Evolutionary conservation across 2,113 vertebrate species (phyloP), one percentile per base, ranked within the genome.

Genomic region (Daboia siamensis): DNA sequence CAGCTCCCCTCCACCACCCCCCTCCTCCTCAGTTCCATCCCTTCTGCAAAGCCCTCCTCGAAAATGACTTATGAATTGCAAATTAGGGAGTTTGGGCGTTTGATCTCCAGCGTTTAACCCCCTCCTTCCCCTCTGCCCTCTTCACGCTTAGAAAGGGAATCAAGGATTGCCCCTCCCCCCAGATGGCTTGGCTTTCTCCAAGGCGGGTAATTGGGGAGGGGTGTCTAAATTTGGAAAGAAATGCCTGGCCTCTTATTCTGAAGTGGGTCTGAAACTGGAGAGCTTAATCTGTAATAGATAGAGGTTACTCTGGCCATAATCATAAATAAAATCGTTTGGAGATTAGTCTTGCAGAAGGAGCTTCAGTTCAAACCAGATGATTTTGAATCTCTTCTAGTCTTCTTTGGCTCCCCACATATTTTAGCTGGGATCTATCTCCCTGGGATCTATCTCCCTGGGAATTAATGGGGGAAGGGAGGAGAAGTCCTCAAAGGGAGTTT

Each of bases 21-120:
- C 74, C 91, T 93, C 85, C 94, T 80, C 55, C 5, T 15, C 88
- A 55, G 33, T 74, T 89, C 90, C 91, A 57, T 90, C 94, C 91
- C 94, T 94, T 96, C 95, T 95, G 93, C 95, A 89, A 93, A 93
- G 88, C 90, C 93, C 59, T 52, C 61, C 24, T 10, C 21, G 7
- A n/a, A 89, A 11, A 33, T 48, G 69, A 59, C 39, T 56, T 57
- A 59, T 51, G 26, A 33, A 54, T 69, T 87, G 87, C 91, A 89
- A 89, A 89, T 89, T 17, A 59, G 29, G 39, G 24, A 85, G 80
- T 33, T 3, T 39, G 51, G 26, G 44, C 54, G 59, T 85, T 57
- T 86, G 55, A 29, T 33, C 54, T 1, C 11, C 13, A 17, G 24
- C 48, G 2, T 46, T 80, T 69, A 3, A 4, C 5, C 10, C 29